Evolutionary conservation across 2,113 vertebrate species (phyloP).

Genomic region (Aviceda subcristata): DNA sequence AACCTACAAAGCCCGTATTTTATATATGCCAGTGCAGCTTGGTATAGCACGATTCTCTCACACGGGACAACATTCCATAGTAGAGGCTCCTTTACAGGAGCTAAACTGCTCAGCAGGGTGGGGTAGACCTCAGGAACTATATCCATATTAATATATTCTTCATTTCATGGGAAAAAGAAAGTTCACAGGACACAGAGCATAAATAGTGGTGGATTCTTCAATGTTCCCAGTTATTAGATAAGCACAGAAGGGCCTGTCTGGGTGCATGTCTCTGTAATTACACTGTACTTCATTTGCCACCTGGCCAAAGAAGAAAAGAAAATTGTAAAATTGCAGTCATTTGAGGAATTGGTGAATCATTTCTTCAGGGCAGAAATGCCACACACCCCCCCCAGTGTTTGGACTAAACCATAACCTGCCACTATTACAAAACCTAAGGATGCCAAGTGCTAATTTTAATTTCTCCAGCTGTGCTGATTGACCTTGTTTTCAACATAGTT

Average conservation of each 20-base stretch:
- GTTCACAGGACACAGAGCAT: background rate
- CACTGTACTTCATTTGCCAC: background rate
- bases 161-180: background rate
- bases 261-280: background rate
- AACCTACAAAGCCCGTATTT: background rate
- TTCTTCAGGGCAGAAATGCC: background rate
- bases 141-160: background rate
- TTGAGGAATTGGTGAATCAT: background rate
- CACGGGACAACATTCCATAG: fast-evolving
- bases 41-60: fast-evolving
- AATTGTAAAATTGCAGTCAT: background rate
- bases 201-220: background rate
- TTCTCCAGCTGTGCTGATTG: background rate
- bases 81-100: background rate
- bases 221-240: background rate
- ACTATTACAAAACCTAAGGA: background rate
- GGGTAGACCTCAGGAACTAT: background rate
- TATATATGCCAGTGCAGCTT: background rate
- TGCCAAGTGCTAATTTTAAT: fast-evolving
- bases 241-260: background rate
- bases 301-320: background rate
- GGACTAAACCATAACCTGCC: background rate
- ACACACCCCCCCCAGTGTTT: background rate
- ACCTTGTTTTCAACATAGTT: background rate
- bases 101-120: background rate